phyloP scores from a whole-genome alignment of 2,888 invertebrate genomes.

The Andrena flavipes region DNA sequence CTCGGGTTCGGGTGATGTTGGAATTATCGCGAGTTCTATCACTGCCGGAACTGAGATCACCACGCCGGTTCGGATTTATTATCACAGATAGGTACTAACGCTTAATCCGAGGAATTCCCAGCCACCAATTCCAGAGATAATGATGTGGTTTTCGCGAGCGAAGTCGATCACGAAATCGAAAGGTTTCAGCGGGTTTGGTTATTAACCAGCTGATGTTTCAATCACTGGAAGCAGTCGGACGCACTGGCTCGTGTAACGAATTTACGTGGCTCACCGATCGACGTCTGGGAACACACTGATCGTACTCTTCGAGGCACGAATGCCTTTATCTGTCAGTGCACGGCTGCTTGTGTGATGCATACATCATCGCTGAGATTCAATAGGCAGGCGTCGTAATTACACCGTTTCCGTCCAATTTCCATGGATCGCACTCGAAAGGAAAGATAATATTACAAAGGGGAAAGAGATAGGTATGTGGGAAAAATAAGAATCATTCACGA shows the following conservation, averaged over 20 bases:
- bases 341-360: conserved; percentile 62
- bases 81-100: conserved; percentile 12
- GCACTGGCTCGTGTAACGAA: conserved; percentile 28
- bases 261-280: conserved; percentile 65
- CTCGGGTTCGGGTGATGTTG: no score
- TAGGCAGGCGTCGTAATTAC: conserved; percentile 33
- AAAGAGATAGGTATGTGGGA: no score
- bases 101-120: neutral
- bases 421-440: neutral
- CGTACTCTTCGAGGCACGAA: conserved; percentile 64
- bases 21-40: no score
- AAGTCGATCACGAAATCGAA: neutral
- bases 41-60: no score
- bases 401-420: neutral
- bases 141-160: neutral
- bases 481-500: neutral
- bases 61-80: neutral
- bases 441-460: neutral
- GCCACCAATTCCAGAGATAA: conserved; percentile 3
- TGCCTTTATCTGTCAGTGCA: conserved; percentile 71
- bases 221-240: neutral
- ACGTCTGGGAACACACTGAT: conserved; percentile 75
- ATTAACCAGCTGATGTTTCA: neutral
- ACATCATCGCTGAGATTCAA: conserved; percentile 25
- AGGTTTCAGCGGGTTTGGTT: neutral